These are phyloP conservation scores for Helogale parvula DNA, from an alignment of 2,113 vertebrate genomes.

Conservation along the genomic window DNA sequence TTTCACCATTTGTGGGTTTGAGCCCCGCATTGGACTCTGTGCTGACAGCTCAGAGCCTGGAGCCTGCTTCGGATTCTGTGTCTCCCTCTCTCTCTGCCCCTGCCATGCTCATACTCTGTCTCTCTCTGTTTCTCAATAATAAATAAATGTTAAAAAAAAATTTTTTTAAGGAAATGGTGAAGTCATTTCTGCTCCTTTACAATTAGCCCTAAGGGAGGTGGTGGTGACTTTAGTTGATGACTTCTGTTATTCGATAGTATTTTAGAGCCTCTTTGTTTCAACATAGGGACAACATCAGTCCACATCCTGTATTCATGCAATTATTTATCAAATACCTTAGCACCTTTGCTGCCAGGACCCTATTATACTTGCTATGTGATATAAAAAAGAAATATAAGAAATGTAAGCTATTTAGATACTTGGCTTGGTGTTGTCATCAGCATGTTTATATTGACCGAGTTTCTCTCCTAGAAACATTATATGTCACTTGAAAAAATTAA, in stretches of 20 bases:
- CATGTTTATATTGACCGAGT: not conserved
- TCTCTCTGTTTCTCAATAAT: too few species aligned
- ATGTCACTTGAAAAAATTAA: not conserved
- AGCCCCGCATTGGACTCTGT: too few species aligned
- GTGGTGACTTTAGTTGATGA: not conserved
- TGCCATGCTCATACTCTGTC: too few species aligned
- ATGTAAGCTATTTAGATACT: not conserved
- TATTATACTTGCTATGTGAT: not conserved
- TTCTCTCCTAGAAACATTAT: not conserved
- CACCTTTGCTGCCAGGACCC: not conserved
- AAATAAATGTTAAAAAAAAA: too few species aligned
- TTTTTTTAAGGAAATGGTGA: not conserved
- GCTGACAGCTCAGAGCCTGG: too few species aligned
- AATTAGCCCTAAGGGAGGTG: not conserved
- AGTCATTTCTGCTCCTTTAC: not conserved
- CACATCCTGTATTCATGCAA: not conserved
- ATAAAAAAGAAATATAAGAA: not conserved
- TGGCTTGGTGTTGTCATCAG: not conserved
- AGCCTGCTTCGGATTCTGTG: too few species aligned
- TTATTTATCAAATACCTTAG: not conserved
- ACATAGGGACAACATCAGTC: not conserved
- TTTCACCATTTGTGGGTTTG: too few species aligned
- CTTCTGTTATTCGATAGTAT: not conserved
- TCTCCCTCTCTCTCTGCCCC: too few species aligned
- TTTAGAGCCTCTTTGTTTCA: not conserved